Evolutionary conservation across 2,113 vertebrate genomes (phyloP), one percentile per base, ranked within the genome.

Genomic region (Bos javanicus): DNA sequence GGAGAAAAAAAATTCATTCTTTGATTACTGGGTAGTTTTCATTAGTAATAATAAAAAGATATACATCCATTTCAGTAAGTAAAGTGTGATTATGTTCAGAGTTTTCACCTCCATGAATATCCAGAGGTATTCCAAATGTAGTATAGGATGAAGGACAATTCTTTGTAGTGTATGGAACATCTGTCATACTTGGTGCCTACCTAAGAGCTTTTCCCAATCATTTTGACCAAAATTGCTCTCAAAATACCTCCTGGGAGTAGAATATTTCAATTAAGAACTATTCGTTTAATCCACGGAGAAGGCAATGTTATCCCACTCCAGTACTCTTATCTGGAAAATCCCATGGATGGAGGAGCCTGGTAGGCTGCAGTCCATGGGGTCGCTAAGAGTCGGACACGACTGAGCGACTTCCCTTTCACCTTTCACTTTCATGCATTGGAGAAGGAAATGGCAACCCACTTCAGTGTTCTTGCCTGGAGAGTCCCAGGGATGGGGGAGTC

Each of bases 51-150:
- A 64, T 88, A 96, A 91, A 83, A 80, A 14, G 39, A 91, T 67
- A 39, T 59, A 87, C 81, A 90, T 15, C 59, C 26, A 95, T 78
- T 87, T 86, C 17, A 39, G 74, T 82, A 56, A 60, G 8, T 54
- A 91, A 85, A 81, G 85, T 92, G 30, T 67, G 10, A 23, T 71
- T 85, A 59, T 90, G 23, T 82, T 91, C 26, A 85, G 46, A 59
- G 33, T 93, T 94, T 86, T 91, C 54, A 97, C 17, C 4, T 95
- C 28, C 48, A 82, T 86, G 52, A 94, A 64, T 90, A n/a, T 76
- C 71, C n/a, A 96, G 43, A 56, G 26, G 50, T 48, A 43, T 89
- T 83, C 50, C 50, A 91, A 89, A 87, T 60, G n/a, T 54, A 76
- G 28, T 3, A 25, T 10, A 95, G n/a, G 54, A 92, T 80, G 23